Conservation (phyloP, 2,113 vertebrate species). For the Clinocottus analis region DNA sequence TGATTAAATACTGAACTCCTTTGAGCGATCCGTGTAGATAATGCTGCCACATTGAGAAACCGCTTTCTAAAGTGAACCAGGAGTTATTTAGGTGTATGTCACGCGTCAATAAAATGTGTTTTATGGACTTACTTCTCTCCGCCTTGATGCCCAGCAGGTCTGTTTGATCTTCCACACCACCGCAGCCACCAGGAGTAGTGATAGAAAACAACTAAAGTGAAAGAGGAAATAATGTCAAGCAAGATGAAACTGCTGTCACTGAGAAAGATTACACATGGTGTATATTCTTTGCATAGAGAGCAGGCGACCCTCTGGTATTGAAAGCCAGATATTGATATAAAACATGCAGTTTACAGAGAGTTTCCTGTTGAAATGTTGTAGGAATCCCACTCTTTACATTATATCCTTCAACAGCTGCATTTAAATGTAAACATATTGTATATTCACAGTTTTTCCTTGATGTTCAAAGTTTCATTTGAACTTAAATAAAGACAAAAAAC, state of each 20-base stretch:
- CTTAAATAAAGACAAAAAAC: slow-evolving; percentile 18
- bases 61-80: not conserved
- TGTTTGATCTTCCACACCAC: slow-evolving; percentile 99
- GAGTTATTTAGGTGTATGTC: not conserved
- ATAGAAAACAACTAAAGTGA: slow-evolving; percentile 94
- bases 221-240: slow-evolving; percentile 15
- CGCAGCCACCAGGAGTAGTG: slow-evolving; percentile 96
- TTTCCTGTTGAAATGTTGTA: not conserved
- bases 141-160: slow-evolving; percentile 98
- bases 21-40: not conserved
- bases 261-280: not conserved
- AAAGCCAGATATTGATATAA: not conserved
- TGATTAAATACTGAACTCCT: not conserved
- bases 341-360: not conserved
- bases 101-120: not conserved
- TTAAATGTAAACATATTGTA: not conserved
- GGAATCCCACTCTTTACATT: too few species aligned
- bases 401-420: not conserved
- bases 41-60: not conserved
- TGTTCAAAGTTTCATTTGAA: slow-evolving; percentile 17
- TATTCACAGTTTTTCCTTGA: not conserved
- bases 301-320: not conserved
- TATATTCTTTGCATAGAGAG: not conserved
- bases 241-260: not conserved
- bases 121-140: slow-evolving; percentile 90